Conservation (phyloP, 2,888 invertebrate genomes). For the Apodemia zela region DNA sequence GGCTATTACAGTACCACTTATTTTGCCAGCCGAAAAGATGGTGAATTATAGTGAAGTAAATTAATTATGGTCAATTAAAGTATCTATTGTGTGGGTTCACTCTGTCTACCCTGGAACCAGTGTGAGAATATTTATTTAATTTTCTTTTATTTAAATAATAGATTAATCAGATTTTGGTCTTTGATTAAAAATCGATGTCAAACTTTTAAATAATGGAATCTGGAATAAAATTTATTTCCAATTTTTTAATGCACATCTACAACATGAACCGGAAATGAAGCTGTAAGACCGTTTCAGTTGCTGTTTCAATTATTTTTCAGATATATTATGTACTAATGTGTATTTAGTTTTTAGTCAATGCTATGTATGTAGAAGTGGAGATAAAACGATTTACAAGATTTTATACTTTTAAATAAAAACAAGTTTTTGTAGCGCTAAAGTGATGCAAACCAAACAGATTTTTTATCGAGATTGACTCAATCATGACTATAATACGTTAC, state of each 20-base stretch:
- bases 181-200: background rate
- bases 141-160: too few relatives aligned
- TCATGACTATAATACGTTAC: slow-evolving; percentile 51
- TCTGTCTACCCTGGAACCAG: background rate
- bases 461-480: slow-evolving; percentile 14
- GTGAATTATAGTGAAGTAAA: too few relatives aligned
- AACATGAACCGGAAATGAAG: background rate
- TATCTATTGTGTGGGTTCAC: background rate
- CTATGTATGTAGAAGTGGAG: background rate
- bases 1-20: too few relatives aligned
- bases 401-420: slow-evolving; percentile 5
- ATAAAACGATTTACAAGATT: slow-evolving; percentile 4
- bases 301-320: background rate
- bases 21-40: too few relatives aligned
- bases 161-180: too few relatives aligned
- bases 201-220: background rate
- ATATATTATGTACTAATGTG: background rate
- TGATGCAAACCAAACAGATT: slow-evolving; percentile 12
- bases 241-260: background rate
- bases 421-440: slow-evolving; percentile 10
- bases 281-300: background rate
- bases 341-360: background rate
- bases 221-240: background rate
- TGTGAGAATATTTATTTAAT: background rate
- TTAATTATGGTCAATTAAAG: background rate